These are phyloP conservation scores for Oppia nitens DNA, from an alignment of 1,140 invertebrate genomes.

Conservation along the genomic window DNA sequence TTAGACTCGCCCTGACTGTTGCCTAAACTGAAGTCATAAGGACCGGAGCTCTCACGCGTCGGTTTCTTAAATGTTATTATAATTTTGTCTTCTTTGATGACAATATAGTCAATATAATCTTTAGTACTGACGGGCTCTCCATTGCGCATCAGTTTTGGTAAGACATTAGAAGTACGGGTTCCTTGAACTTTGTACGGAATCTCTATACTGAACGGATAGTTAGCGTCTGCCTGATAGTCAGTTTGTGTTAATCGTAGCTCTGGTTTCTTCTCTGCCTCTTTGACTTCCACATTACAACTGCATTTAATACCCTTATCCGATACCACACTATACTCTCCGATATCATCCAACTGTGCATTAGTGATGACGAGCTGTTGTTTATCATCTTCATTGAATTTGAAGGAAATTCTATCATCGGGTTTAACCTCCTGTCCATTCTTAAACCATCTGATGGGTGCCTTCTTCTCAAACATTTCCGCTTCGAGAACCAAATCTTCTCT, in stretches of 20 bases:
- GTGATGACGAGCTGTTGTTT: constrained; percentile 80
- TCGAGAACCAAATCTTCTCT: constrained; percentile 74
- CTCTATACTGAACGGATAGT: constrained; percentile 29
- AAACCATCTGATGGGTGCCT: constrained; percentile 77
- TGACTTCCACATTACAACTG: constrained; percentile 59
- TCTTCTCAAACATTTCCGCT: constrained; percentile 83
- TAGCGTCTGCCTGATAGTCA: constrained; percentile 23
- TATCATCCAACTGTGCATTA: constrained; percentile 55
- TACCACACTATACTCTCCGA: constrained; percentile 66
- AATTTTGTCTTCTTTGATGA: constrained; percentile 74
- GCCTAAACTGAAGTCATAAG: constrained; percentile 65
- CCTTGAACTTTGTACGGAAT: constrained; percentile 85
- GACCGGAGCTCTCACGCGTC: constrained; percentile 50
- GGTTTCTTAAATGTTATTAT: constrained; percentile 80
- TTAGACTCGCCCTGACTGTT: constrained; percentile 74
- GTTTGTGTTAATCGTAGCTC: constrained; percentile 28
- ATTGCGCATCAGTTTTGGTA: constrained; percentile 72
- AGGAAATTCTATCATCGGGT: constrained; percentile 57
- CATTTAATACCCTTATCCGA: constrained; percentile 56
- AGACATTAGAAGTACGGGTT: constrained; percentile 62
- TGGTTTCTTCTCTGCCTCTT: constrained; percentile 34
- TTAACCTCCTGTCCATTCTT: constrained; percentile 74
- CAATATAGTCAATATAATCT: constrained; percentile 76
- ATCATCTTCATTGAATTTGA: constrained; percentile 75
- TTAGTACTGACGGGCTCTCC: constrained; percentile 67